These are phyloP conservation scores for Ictalurus punctatus DNA, from an alignment of 2,113 vertebrate genomes.

Conservation along the genomic window DNA sequence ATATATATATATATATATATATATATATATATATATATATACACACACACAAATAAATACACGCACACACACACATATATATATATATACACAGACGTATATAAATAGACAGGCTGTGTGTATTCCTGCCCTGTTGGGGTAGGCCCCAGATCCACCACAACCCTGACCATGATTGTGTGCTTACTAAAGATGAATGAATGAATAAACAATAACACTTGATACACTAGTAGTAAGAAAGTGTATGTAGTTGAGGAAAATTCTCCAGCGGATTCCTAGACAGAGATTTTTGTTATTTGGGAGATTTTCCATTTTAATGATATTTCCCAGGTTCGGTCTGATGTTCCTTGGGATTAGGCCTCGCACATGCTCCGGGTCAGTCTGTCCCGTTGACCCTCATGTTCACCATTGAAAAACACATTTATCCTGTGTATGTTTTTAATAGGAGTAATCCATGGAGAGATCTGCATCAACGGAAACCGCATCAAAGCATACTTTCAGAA, in stretches of 20 bases:
- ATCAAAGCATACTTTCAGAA: constrained; percentile 8
- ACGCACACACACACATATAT: too few species aligned
- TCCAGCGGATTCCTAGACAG: constrained; percentile 51
- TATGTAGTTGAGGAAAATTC: not conserved
- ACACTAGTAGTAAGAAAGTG: not conserved
- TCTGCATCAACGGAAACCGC: not conserved
- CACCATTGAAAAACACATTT: not conserved
- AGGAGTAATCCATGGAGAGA: not conserved
- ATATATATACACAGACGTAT: not conserved
- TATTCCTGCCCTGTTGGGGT: not conserved
- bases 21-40: too few species aligned
- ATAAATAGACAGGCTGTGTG: not conserved
- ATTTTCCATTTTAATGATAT: constrained; percentile 32
- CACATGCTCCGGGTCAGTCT: constrained; percentile 63
- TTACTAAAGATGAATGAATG: not conserved
- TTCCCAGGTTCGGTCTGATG: constrained; percentile 17
- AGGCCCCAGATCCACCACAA: not conserved
- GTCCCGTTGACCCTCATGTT: not conserved
- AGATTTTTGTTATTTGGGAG: constrained; percentile 59
- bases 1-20: too few species aligned
- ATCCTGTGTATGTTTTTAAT: not conserved
- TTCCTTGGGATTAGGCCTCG: constrained; percentile 73
- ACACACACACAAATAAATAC: too few species aligned
- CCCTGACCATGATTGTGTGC: not conserved
- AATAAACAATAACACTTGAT: not conserved